Evolutionary conservation across 37 sponge, comb jelly and placozoan genomes (phyloP), one percentile per base, ranked within the genome.

Genomic region (Petrosia ficiformis): DNA sequence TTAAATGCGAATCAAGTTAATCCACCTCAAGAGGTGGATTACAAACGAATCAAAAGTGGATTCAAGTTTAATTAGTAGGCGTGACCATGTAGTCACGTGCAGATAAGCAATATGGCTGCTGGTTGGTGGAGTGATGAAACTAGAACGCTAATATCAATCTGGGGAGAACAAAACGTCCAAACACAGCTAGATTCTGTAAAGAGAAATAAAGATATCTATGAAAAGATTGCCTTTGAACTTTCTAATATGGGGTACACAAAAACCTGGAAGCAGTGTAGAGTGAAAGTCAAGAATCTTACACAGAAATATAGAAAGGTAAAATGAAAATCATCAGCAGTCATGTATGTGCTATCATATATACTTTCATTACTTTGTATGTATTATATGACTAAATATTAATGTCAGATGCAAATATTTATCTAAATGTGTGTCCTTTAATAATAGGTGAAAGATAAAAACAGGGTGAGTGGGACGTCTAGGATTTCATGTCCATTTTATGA

Each of bases 381-480:
- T n/a, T n/a, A n/a, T n/a, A n/a, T n/a, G n/a, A n/a, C n/a, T n/a
- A n/a, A n/a, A n/a, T n/a, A n/a, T n/a, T n/a, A n/a, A n/a, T n/a
- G n/a, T n/a, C n/a, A n/a, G n/a, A n/a, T n/a, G n/a, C n/a, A n/a
- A n/a, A n/a, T n/a, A n/a, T n/a, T n/a, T n/a, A n/a, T n/a, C n/a
- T n/a, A n/a, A n/a, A n/a, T n/a, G n/a, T n/a, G n/a, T n/a, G n/a
- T n/a, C n/a, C n/a, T n/a, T n/a, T n/a, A n/a, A n/a, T n/a, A n/a
- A n/a, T n/a, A n/a, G n/a, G n/a, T n/a, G n/a, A n/a, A n/a, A n/a
- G 72, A 71, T 71, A 31, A 21, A 24, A 71, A 71, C 52, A 71
- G 30, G 2, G 72, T 71, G 29, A 71, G 72, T 6, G 72, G 72
- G n/a, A 71, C n/a, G 26, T n/a, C 24, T 42, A 36, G 44, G 44